Evolutionary conservation across 2,888 invertebrate genomes (phyloP).

Genomic region (Cerastis leucographa): DNA sequence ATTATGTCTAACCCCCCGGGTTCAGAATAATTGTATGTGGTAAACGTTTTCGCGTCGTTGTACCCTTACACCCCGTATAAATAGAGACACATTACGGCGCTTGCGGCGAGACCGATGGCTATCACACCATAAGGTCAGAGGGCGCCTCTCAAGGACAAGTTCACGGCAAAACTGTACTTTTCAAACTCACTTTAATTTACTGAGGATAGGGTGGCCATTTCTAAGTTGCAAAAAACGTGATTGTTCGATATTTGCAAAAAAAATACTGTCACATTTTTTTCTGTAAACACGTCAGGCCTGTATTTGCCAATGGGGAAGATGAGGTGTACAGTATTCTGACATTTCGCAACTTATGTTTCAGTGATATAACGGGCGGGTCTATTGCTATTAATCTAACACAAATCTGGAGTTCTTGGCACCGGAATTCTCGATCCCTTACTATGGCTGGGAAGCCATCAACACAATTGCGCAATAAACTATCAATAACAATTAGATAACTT

Average conservation of each 20-base stretch:
- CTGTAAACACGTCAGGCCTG: background rate
- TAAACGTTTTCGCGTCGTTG: no score
- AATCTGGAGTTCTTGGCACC: background rate
- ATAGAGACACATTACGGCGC: conserved; percentile 41
- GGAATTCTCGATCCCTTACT: background rate
- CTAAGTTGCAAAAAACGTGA: background rate
- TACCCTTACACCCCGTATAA: background rate
- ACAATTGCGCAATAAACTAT: background rate
- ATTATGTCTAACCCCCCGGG: no score
- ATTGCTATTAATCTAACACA: background rate
- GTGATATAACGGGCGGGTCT: no score
- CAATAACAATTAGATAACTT: background rate
- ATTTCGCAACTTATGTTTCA: background rate
- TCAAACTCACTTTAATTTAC: conserved; percentile 46
- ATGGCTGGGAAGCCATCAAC: background rate
- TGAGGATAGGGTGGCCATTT: conserved; percentile 12
- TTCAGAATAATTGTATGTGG: no score
- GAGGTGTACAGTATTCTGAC: background rate
- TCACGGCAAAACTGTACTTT: conserved; percentile 48
- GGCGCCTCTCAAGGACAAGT: conserved; percentile 48
- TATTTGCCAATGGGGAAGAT: background rate
- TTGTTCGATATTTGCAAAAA: background rate
- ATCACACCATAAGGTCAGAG: conserved; percentile 51
- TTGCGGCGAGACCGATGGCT: conserved; percentile 53
- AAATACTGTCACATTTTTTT: no score